Evolutionary conservation across 2,113 vertebrate species (phyloP), one percentile per base, ranked within the genome.

Genomic region (Oenanthe melanoleuca): DNA sequence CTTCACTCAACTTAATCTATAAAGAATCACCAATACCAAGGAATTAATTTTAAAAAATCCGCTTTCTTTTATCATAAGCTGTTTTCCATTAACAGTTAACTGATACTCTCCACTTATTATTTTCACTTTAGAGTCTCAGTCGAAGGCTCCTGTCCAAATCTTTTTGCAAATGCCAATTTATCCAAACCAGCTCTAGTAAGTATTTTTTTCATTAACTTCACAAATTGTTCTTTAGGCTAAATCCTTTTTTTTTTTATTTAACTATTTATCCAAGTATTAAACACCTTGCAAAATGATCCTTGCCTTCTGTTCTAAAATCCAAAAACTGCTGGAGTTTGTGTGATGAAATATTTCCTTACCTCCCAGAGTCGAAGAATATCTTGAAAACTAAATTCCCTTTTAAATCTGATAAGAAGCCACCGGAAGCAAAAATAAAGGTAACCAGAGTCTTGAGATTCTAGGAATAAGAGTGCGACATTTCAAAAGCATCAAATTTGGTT

Each of bases 361-460:
- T 99, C 99, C 99, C 99, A 99, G 60, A 99, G 98, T 56, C 99
- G 98, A 89, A 99, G 98, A 93, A 99, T 99, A 89, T 99, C 99
- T 97, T 98, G 98, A 98, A 99, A 99, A 96, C 98, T 98, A 88
- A 99, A 99, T 95, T 99, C 99, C 92, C 99, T 98, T 98, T 99
- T 99, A 93, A 99, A 99, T 96, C 98, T 98, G 97, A 99, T 99
- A 96, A 99, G 97, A 95, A 99, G 97, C 99, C 99, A 99, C 42
- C 99, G 99, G 97, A 99, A 99, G 95, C 99, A 99, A 98, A 99
- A 99, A 88, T 99, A 99, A 53, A 99, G 97, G 92, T 99, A 99
- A 69, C 99, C 99, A 22, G 99, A 99, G 96, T 99, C 99, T 97
- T 99, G 99, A 91, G 99, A 98, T 98, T 99, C 99, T 99, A 98